A percentile compares a stretch with the other conserved stretches of the same genome.
Evolutionary conservation across 1,140 invertebrate genomes (phyloP).

Genomic region (Papilio xuthus): DNA sequence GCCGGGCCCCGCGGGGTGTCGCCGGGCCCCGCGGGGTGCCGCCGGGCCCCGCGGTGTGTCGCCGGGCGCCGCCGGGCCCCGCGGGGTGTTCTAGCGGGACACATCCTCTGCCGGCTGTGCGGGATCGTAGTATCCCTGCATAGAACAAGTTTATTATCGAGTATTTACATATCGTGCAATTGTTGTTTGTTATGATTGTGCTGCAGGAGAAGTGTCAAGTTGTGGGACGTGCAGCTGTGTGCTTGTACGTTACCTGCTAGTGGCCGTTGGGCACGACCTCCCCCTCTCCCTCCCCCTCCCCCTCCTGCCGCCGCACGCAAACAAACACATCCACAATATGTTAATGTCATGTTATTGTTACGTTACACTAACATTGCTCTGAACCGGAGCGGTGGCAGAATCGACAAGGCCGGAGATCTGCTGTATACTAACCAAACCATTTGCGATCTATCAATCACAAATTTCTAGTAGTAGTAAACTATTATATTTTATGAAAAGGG

Average conservation of each 20-base stretch:
- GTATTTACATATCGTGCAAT: no score
- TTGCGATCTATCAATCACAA: no score
- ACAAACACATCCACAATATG: slow-evolving; percentile 28
- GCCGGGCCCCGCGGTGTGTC: no score
- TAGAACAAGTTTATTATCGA: not conserved
- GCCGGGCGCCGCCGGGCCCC: not conserved
- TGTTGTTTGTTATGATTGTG: no score
- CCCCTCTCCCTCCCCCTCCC: slow-evolving; percentile 43
- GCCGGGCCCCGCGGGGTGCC: no score
- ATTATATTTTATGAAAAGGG: no score
- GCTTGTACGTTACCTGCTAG: slow-evolving; percentile 50
- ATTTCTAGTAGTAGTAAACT: no score
- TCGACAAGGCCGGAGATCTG: no score
- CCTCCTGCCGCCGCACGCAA: slow-evolving; percentile 59
- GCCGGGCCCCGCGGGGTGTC: not conserved
- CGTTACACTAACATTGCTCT: not conserved
- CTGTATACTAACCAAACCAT: no score
- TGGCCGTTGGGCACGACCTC: slow-evolving; percentile 56
- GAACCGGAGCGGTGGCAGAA: not conserved
- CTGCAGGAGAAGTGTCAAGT: no score
- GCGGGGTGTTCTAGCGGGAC: slow-evolving; percentile 2
- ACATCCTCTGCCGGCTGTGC: not conserved
- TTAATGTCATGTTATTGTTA: not conserved
- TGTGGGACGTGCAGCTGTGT: no score
- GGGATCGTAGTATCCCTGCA: slow-evolving; percentile 18